Base-by-base conservation (phyloP, 2,888 invertebrate genomes). In the Ectobius pallidus region DNA sequence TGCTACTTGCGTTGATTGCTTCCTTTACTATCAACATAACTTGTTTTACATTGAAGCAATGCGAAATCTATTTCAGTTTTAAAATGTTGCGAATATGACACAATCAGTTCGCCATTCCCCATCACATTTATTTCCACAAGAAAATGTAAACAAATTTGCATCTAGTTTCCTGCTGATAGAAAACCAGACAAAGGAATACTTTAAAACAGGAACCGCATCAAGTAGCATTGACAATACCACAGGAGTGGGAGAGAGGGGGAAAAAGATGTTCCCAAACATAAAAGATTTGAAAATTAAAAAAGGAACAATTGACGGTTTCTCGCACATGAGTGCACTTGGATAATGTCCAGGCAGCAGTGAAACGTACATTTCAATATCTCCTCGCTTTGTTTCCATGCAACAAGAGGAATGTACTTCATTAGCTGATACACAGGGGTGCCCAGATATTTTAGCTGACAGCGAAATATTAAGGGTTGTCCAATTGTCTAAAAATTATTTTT, bases 231-330 rank as follows among this genome's bases (percentile, higher is more conserved):
- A 65, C 46, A 46, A 65, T 65, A 65, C 44, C 65, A 65, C 22
- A 55, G 22, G 25, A 55, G 25, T 1, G 25, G 27, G 25, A 22
- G n/a, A n/a, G n/a, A n/a, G 30, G n/a, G 22, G 20, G 42, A 58
- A 27, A 58, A 58, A 65, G 63, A 65, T 65, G 46, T 25, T 44
- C 30, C 46, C 44, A 65, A 65, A 65, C 30, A 65, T 30, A 65
- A 65, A 65, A 65, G 65, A 65, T 65, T 65, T 65, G 7, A 65
- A 65, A 65, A 39, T 65, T 20, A 46, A 65, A 65, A 65, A 46
- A 46, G 18, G 65, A 65, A 65, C 65, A 65, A 46, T 46, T 30
- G 65, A 46, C n/a, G 25, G 46, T 27, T 65, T 27, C 30, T 65
- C 65, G 65, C 65, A 65, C 65, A 65, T 65, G 27, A 65, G 44